Evolutionary conservation across 2,113 vertebrate species (phyloP), one percentile per base, ranked within the genome.

Genomic region (Gymnorhina tibicen): DNA sequence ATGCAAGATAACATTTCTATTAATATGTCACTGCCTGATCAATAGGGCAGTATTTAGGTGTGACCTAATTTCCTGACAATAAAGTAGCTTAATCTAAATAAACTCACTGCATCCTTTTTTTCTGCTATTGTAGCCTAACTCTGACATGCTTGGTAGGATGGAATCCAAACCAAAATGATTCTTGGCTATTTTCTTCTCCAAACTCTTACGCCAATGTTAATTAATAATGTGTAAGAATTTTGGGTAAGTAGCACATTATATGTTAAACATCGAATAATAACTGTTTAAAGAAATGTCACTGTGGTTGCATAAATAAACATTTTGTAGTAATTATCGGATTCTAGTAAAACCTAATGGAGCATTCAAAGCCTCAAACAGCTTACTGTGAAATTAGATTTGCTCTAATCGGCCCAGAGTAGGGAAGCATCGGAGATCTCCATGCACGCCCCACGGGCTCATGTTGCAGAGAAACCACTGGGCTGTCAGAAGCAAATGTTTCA

Each of bases 311-410:
- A 89, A 88, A 86, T 70, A 93, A 95, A 85, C 74, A 85, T 79
- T 94, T 94, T 63, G 33, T 77, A 86, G 79, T 91, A 86, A 92
- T 94, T 90, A 95, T 77, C 85, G 77, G 72, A 89, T 92, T 93
- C 83, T 89, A 92, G 83, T 93, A 89, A 91, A 94, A 94, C 53
- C 49, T 95, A 95, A 78, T 84, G 75, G 85, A 88, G 76, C 49
- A 6, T 91, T 96, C 76, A 72, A 28, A 91, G 60, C 82, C 30
- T 85, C 69, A 41, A 39, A 81, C 62, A 88, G 64, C 85, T 95
- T 86, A 56, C 50, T 92, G 80, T 93, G 91, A 91, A 88, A 91
- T 93, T 81, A 90, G 86, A 81, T 95, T 94, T 92, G 56, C 32
- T 80, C 30, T 92, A 37, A 91, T 94, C 47, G 21, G 41, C 56